These are phyloP conservation scores for Passer domesticus DNA, from an alignment of 2,113 vertebrate genomes.

Conservation along the genomic window DNA sequence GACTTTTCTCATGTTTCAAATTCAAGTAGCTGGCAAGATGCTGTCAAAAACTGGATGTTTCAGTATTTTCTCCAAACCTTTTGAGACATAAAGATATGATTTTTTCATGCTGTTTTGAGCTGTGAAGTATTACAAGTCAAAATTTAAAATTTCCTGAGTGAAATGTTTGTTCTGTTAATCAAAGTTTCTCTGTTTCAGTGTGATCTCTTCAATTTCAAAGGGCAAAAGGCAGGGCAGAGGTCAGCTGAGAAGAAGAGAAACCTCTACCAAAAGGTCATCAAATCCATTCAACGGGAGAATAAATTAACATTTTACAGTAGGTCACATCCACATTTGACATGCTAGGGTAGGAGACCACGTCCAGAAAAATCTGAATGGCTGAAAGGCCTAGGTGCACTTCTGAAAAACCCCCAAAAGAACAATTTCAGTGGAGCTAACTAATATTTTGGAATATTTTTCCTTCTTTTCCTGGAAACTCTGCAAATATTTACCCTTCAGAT, in stretches of 20 bases:
- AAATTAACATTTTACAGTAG: neutral
- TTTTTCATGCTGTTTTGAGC: neutral
- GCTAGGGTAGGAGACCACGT: neutral
- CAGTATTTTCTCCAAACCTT: neutral
- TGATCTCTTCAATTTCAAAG: neutral
- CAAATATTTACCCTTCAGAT: neutral
- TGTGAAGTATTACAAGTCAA: neutral
- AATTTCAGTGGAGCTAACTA: neutral
- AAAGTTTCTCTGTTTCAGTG: neutral
- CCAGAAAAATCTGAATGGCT: neutral
- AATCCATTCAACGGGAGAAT: neutral
- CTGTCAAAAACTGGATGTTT: neutral
- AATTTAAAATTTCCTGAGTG: neutral
- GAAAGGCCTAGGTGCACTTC: neutral
- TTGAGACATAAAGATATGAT: neutral
- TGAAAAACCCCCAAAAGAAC: accelerated
- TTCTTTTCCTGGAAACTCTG: neutral
- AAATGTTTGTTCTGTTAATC: neutral
- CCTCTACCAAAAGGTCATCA: neutral
- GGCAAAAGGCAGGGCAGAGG: neutral
- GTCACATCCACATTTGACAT: neutral
- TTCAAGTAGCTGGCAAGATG: neutral
- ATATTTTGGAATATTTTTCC: neutral
- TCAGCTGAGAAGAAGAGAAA: neutral
- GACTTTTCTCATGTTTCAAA: neutral